These are phyloP conservation scores for Saimiri boliviensis DNA, from an alignment of 2,113 vertebrate genomes.

Conservation along the genomic window DNA sequence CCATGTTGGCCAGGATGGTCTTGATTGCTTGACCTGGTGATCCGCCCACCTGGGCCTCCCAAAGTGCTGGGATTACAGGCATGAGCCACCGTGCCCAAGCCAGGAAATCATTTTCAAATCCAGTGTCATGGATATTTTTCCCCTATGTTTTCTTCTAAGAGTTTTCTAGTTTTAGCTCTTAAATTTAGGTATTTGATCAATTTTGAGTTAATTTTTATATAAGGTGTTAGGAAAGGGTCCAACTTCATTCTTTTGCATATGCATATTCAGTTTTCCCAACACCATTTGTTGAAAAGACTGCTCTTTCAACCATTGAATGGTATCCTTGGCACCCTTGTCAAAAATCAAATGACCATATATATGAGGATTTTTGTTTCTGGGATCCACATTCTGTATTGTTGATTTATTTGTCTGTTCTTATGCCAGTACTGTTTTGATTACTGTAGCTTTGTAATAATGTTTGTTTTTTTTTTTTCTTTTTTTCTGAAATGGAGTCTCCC, in stretches of 20 bases:
- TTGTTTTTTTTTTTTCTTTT: too few species aligned
- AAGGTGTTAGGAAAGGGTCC: background rate
- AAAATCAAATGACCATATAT: background rate
- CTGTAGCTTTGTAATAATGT: background rate
- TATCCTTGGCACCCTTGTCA: background rate
- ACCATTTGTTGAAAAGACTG: background rate
- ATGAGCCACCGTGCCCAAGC: too few species aligned
- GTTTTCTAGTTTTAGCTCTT: background rate
- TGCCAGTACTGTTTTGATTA: background rate
- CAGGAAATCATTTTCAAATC: background rate
- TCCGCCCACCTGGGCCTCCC: too few species aligned
- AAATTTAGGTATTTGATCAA: background rate
- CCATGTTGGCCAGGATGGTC: too few species aligned
- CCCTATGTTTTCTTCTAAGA: background rate
- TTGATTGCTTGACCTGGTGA: too few species aligned
- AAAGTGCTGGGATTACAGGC: too few species aligned
- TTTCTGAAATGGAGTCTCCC: too few species aligned
- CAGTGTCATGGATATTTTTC: background rate
- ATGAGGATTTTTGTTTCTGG: background rate
- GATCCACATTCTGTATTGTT: background rate
- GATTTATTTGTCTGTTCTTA: background rate
- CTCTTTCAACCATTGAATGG: background rate
- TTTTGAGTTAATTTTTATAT: slow-evolving; percentile 1
- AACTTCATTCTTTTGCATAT: background rate
- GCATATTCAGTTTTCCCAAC: background rate